Percentiles rank a stretch among this genome's conserved stretches.
Conservation (phyloP, 2,888 invertebrate species). For the Bibio marci region DNA sequence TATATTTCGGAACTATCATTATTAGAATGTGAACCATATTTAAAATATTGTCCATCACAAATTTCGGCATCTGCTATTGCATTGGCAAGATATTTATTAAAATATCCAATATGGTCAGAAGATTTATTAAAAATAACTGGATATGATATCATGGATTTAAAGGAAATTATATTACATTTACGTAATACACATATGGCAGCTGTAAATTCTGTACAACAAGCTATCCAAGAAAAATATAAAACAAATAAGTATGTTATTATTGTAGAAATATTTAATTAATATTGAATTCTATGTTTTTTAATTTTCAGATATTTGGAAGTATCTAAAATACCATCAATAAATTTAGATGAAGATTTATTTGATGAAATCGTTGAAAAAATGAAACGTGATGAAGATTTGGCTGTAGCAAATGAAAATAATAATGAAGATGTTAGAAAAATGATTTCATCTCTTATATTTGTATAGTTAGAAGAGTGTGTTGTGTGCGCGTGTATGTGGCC, state of each 20-base stretch:
- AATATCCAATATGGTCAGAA: slow-evolving; percentile 42
- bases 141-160: slow-evolving; percentile 48
- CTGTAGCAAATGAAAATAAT: slow-evolving; percentile 9
- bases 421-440: slow-evolving; percentile 17
- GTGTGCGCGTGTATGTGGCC: too few relatives aligned
- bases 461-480: too few relatives aligned
- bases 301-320: slow-evolving; percentile 21
- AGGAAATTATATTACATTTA: slow-evolving; percentile 47
- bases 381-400: slow-evolving; percentile 3
- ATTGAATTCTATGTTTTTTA: not conserved
- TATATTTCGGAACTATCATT: slow-evolving; percentile 72
- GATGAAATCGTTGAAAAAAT: slow-evolving; percentile 13
- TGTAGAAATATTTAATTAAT: not conserved
- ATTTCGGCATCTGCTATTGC: slow-evolving; percentile 69
- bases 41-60: slow-evolving; percentile 64
- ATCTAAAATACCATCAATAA: slow-evolving; percentile 17
- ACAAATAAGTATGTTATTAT: not conserved
- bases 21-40: slow-evolving; percentile 71
- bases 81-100: slow-evolving; percentile 56
- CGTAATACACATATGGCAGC: slow-evolving; percentile 53
- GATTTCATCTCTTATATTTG: slow-evolving; percentile 13
- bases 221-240: slow-evolving; percentile 80
- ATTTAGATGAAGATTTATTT: slow-evolving; percentile 17
- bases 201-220: slow-evolving; percentile 52
- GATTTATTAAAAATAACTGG: slow-evolving; percentile 46